Evolutionary conservation across 2,113 vertebrate genomes (phyloP).

Genomic region (Panthera uncia): DNA sequence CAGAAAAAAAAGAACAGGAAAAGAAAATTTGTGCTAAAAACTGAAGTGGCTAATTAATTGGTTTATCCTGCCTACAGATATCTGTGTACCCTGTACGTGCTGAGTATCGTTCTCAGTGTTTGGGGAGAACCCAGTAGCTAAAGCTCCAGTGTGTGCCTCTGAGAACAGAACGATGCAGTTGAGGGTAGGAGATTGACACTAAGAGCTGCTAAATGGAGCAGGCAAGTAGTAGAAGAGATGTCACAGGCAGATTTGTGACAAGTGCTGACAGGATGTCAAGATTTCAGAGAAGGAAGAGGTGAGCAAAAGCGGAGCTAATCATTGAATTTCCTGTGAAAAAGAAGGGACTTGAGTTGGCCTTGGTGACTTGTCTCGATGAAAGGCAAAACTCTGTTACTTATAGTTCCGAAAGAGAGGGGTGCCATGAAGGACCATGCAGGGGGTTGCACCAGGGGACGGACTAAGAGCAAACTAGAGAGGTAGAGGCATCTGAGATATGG

Average conservation of each 20-base stretch:
- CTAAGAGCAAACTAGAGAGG: not conserved
- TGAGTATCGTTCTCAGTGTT: not conserved
- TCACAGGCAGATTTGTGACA: constrained; percentile 50
- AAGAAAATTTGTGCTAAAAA: not conserved
- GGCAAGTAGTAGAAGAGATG: constrained; percentile 7
- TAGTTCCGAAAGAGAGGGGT: not conserved
- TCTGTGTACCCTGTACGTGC: not conserved
- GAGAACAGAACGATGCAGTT: constrained; percentile 29
- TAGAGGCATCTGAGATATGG: not conserved
- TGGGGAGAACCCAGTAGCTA: not conserved
- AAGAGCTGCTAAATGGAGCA: constrained; percentile 45
- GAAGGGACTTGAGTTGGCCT: not conserved
- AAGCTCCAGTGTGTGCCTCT: not conserved
- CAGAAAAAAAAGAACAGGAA: not conserved
- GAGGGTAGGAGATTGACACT: constrained; percentile 33
- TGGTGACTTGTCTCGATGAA: not conserved
- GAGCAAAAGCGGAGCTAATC: constrained; percentile 7
- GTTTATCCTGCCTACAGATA: not conserved
- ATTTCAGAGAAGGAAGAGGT: constrained; percentile 42
- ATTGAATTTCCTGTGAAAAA: constrained; percentile 42
- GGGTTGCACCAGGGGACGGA: fast-evolving
- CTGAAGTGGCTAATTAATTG: not conserved
- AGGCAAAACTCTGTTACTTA: not conserved
- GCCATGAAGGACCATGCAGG: too few relatives aligned
- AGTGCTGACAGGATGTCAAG: constrained; percentile 46